Base-by-base conservation (phyloP, 1,140 invertebrate genomes). In the Apis florea region DNA sequence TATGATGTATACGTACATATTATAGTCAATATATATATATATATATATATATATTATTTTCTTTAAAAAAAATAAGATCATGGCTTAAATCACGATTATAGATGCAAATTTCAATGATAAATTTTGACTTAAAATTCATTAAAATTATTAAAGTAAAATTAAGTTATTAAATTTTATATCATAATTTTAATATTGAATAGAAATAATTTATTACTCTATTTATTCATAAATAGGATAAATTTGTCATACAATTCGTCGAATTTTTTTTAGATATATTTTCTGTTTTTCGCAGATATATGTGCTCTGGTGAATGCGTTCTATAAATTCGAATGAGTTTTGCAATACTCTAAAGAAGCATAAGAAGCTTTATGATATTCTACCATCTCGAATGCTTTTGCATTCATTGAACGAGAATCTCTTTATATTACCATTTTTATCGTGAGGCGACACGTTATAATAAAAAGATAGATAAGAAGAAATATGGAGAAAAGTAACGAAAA, bases 101-200 rank as follows among this genome's bases (percentile, higher is more conserved):
- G 31, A 88, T 88, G 86, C 86, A 88, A 85, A 88, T 88, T 88
- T 88, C 64, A 88, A 80, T 88, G 79, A 86, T 85, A 88, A 88
- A 78, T 75, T 74, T 68, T 88, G 79, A 88, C 82, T 86, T 88
- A 88, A 81, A 88, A 77, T 67, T 85, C 67, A 85, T 61, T 83
- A 59, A 73, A 74, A n/a, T n/a, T n/a, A n/a, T n/a, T n/a, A n/a
- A n/a, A n/a, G n/a, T n/a, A n/a, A n/a, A n/a, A 86, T 86, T 85
- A 86, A 79, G 0, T 40, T 40, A 40, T 40, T 40, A 82, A 59
- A 40, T 85, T 85, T 85, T 86, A 76, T 61, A 67, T 53, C 56
- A 56, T 79, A 56, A 6, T 58, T 63, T 66, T 54, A 31, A 56
- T 40, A 40, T 40, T 6, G 31, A 17, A 21, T 63, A 63, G 24